Conservation (phyloP, 2,113 vertebrate species). For the Triplophysa siluroides region DNA sequence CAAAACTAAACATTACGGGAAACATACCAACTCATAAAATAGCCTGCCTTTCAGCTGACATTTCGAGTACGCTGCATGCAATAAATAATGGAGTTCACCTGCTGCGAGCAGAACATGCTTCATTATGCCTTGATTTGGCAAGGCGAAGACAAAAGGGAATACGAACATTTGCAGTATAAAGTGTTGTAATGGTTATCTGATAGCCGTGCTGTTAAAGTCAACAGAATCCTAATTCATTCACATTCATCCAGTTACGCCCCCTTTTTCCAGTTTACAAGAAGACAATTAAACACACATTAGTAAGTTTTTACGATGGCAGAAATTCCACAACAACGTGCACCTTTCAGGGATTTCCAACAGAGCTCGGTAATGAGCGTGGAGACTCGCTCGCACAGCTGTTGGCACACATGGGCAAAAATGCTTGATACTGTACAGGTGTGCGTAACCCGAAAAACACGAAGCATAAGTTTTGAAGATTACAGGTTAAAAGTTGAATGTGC, state of each 20-base stretch:
- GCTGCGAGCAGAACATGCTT: slow-evolving; percentile 6
- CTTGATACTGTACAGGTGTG: slow-evolving; percentile 22
- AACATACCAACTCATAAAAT: not conserved
- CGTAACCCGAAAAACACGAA: not conserved
- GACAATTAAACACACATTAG: slow-evolving; percentile 28
- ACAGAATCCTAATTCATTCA: slow-evolving; percentile 13
- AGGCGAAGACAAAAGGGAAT: slow-evolving; percentile 24
- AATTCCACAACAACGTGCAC: slow-evolving; percentile 9
- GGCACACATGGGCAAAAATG: slow-evolving; percentile 17
- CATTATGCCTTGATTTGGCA: slow-evolving; percentile 16
- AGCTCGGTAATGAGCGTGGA: slow-evolving; percentile 23
- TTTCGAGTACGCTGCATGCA: not conserved
- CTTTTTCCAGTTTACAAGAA: slow-evolving; percentile 3
- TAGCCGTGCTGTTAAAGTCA: slow-evolving; percentile 14
- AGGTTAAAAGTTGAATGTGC: not conserved
- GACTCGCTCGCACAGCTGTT: slow-evolving; percentile 27
- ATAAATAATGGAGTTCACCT: slow-evolving; percentile 19
- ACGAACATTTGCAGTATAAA: not conserved
- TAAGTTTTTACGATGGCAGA: slow-evolving; percentile 7
- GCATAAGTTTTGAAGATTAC: not conserved
- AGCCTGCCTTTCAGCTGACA: not conserved
- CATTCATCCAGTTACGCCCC: not conserved
- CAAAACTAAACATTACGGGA: not conserved
- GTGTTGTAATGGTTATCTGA: slow-evolving; percentile 12
- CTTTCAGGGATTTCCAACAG: slow-evolving; percentile 31